Evolutionary conservation across 1,140 invertebrate genomes (phyloP).

Genomic region (Vanessa tameamea): DNA sequence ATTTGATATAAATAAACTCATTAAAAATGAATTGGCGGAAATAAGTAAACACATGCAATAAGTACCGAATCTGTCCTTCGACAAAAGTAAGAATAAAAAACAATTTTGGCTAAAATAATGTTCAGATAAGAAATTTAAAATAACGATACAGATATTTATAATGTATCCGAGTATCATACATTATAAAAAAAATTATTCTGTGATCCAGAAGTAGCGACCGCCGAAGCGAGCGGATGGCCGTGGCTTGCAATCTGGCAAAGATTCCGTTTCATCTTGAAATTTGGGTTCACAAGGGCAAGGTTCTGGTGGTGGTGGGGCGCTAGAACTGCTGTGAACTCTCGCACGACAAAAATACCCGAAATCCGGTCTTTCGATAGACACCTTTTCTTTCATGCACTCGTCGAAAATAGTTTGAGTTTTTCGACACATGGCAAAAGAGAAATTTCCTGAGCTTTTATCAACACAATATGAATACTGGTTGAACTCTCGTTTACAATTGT

Average conservation of each 20-base stretch:
- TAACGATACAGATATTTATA: background rate
- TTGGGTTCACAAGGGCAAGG: constrained; percentile 76
- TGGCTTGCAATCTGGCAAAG: constrained; percentile 83
- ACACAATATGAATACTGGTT: constrained; percentile 93
- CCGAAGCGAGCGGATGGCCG: constrained; percentile 83
- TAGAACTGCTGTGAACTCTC: constrained; percentile 85
- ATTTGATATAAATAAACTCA: too few species aligned
- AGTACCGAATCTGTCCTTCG: too few species aligned
- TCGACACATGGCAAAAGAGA: constrained; percentile 87
- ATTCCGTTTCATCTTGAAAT: constrained; percentile 82
- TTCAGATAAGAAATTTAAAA: too few species aligned
- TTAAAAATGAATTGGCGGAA: too few species aligned
- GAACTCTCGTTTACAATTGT: constrained; percentile 91
- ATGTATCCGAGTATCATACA: background rate
- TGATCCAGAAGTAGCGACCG: constrained; percentile 74
- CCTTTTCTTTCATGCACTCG: constrained; percentile 91
- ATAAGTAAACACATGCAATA: too few species aligned
- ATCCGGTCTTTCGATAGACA: constrained; percentile 90
- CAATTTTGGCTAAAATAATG: too few species aligned
- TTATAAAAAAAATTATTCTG: constrained; percentile 54
- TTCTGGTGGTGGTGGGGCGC: constrained; percentile 79
- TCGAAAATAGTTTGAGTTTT: constrained; percentile 93
- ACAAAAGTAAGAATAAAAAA: too few species aligned
- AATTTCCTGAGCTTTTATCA: constrained; percentile 87
- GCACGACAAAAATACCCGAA: constrained; percentile 92